These are phyloP conservation scores for Drosophila buzzatii DNA, from an alignment of 2,888 invertebrate genomes.

Conservation along the genomic window DNA sequence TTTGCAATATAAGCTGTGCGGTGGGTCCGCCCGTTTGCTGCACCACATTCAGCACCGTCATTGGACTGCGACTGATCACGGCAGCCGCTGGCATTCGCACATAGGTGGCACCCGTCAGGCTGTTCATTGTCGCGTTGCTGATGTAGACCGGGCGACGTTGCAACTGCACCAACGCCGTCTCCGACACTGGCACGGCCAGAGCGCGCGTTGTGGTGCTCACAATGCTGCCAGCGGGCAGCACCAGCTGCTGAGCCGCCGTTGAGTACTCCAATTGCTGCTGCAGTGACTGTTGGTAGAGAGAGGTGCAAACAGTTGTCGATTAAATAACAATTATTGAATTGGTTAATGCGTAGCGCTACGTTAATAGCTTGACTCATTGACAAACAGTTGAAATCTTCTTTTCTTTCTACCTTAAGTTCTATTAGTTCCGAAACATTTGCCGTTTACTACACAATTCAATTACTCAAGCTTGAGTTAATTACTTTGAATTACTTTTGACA, in stretches of 20 bases:
- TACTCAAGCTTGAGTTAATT: too few species aligned
- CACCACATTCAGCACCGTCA: constrained; percentile 81
- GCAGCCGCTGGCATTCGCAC: constrained; percentile 82
- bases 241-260: constrained; percentile 70
- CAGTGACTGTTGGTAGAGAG: constrained; percentile 26
- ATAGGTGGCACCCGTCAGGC: constrained; percentile 75
- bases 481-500: too few species aligned
- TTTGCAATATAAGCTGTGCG: constrained; percentile 77
- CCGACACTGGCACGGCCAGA: constrained; percentile 77
- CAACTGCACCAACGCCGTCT: constrained; percentile 77
- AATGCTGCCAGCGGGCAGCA: constrained; percentile 79
- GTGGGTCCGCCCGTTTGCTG: constrained; percentile 74
- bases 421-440: too few species aligned
- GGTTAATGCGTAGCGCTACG: neutral
- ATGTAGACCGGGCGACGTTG: constrained; percentile 83
- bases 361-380: neutral
- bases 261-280: constrained; percentile 71
- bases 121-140: constrained; percentile 76
- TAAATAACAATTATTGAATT: neutral
- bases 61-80: constrained; percentile 80
- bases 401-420: too few species aligned
- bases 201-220: constrained; percentile 73
- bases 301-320: neutral
- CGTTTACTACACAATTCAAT: too few species aligned
- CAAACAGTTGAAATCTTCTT: neutral